Evolutionary conservation across 2,113 vertebrate genomes (phyloP), one percentile per base, ranked within the genome.

Genomic region (Phaetusa simplex): DNA sequence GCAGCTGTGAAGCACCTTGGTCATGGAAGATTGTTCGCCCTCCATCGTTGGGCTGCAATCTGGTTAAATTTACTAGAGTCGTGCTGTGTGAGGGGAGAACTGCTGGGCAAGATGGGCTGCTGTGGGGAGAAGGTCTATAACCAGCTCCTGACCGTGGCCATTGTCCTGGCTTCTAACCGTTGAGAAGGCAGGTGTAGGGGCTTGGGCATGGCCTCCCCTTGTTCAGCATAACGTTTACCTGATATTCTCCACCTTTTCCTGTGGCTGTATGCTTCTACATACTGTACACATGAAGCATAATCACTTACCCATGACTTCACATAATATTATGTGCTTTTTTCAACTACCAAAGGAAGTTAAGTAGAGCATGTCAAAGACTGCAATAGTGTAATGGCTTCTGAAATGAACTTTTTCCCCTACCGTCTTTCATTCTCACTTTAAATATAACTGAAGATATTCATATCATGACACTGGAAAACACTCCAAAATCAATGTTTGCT

Each of bases 141-240:
- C 10, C 55, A 65, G 0, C 30, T 61, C 45, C 59, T 81, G 16
- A 36, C 50, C 6, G 2, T 90, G 45, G 3, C 8, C 0, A 0
- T 78, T 70, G 14, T 73, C n/a, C 38, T 91, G 50, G 9, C 36
- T 66, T 91, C 34, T 49, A 45, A 50, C 27, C 21, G 3, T 11
- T 40, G 26, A 65, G 34, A 90, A 72, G 9, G 43, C 18, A 77
- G 40, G 32, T 38, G 16, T 36, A 40, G 30, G 8, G 80, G 15
- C 53, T 74, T 30, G 20, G 32, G 11, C 38, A 50, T 12, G 47
- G 16, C 27, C 7, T 77, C 11, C 8, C 3, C 42, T 62, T 38
- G 17, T 83, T 86, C 40, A 77, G 22, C 45, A 43, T 82, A 22
- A 16, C 0, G 0, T 40, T 45, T n/a, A 74, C 34, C 23, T 86